These are phyloP conservation scores for Danaus chrysippus DNA, from an alignment of 2,888 invertebrate genomes.

Conservation along the genomic window DNA sequence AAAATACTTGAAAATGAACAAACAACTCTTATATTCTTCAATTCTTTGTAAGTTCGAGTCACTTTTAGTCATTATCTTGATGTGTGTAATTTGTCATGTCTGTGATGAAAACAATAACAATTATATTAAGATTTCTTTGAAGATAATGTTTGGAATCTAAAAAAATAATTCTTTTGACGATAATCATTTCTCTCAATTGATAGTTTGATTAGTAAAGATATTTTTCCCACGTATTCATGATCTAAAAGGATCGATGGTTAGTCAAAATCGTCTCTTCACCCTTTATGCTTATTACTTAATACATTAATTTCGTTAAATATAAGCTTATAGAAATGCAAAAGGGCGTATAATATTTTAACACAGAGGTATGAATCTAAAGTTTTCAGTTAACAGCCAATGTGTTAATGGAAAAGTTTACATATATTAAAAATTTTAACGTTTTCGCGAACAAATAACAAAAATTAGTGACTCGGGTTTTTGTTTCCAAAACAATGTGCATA, in stretches of 20 bases:
- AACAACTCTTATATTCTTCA: slow-evolving; percentile 9
- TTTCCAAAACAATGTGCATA: slow-evolving; percentile 41
- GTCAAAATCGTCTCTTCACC: no score
- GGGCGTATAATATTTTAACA: no score
- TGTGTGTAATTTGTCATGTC: neutral
- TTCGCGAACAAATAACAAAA: slow-evolving; percentile 58
- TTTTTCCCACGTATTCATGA: slow-evolving; percentile 7
- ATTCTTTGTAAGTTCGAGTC: slow-evolving; percentile 9
- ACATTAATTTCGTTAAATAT: no score
- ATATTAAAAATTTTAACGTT: slow-evolving; percentile 32
- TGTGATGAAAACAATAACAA: no score
- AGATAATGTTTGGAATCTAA: no score
- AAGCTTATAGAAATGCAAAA: no score
- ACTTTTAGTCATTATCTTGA: neutral
- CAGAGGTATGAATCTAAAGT: no score
- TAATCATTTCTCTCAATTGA: slow-evolving; percentile 20
- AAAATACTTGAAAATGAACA: slow-evolving; percentile 14
- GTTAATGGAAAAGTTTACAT: slow-evolving; percentile 21
- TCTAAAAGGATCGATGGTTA: neutral
- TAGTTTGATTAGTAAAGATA: slow-evolving; percentile 15
- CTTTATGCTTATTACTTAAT: no score
- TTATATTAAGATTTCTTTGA: no score
- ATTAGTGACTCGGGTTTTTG: slow-evolving; percentile 53
- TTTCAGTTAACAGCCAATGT: slow-evolving; percentile 10
- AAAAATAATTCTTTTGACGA: no score